phyloP scores from a whole-genome alignment of 2,797 vertebrate species.

The Babyrousa celebensis region DNA sequence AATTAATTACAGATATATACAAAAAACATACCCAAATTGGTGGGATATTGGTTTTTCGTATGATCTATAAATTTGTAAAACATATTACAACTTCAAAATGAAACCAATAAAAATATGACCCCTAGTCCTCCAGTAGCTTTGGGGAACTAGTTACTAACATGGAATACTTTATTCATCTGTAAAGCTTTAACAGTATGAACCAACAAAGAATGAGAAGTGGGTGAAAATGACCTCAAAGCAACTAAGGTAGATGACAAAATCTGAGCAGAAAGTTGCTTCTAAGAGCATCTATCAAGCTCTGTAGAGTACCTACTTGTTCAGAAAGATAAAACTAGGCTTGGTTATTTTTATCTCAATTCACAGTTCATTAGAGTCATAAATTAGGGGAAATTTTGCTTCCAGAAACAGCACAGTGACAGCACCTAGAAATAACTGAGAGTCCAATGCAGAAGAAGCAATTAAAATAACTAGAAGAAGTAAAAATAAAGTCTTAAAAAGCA shows the following conservation, averaged over 20 bases:
- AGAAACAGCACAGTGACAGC: constrained; percentile 38
- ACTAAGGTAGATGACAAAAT: constrained; percentile 30
- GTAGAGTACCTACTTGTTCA: neutral
- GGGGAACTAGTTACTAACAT: constrained; percentile 23
- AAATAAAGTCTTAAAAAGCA: constrained; percentile 20
- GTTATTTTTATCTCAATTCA: constrained; percentile 50
- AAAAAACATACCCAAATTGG: constrained; percentile 15
- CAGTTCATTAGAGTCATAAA: neutral
- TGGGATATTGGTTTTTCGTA: neutral
- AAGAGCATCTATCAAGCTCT: neutral
- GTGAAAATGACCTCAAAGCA: constrained; percentile 24
- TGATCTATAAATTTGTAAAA: neutral
- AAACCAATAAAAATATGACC: neutral
- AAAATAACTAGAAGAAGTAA: constrained; percentile 38
- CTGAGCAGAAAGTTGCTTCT: neutral
- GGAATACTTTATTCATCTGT: neutral
- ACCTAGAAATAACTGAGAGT: constrained; percentile 30
- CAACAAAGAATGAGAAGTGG: neutral
- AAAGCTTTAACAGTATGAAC: constrained; percentile 30
- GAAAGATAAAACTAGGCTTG: neutral
- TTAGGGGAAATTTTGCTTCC: constrained; percentile 26
- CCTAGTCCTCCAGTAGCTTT: neutral
- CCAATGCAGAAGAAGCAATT: neutral
- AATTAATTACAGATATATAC: neutral
- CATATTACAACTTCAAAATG: neutral